Evolutionary conservation across 1,140 invertebrate species (phyloP).

Genomic region (Calephelis nemesis): DNA sequence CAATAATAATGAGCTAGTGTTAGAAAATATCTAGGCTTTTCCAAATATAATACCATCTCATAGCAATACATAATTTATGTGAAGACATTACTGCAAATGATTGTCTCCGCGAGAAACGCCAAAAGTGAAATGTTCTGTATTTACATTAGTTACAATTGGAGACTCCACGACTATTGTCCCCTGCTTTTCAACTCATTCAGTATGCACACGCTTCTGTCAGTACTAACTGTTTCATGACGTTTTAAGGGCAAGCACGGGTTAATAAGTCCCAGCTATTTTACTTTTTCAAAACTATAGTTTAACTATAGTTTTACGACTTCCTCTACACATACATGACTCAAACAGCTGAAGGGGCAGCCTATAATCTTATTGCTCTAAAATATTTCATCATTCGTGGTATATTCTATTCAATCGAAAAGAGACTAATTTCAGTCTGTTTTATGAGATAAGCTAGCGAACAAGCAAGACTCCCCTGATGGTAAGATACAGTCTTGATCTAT

Average conservation of each 20-base stretch:
- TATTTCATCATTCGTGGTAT: too few relatives aligned
- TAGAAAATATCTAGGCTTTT: too few relatives aligned
- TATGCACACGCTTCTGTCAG: slow-evolving; percentile 51
- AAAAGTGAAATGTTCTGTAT: slow-evolving; percentile 41
- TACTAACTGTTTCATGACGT: slow-evolving; percentile 48
- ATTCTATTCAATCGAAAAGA: too few relatives aligned
- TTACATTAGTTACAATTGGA: slow-evolving; percentile 51
- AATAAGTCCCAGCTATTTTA: slow-evolving; percentile 43
- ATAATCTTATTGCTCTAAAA: too few relatives aligned
- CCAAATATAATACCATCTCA: too few relatives aligned
- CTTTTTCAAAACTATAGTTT: slow-evolving; percentile 20
- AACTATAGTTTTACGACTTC: slow-evolving; percentile 18
- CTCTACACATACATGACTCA: not conserved
- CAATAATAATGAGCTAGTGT: too few relatives aligned
- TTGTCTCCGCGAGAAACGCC: not conserved
- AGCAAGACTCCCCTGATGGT: too few relatives aligned
- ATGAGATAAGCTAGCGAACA: too few relatives aligned
- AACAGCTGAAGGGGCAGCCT: too few relatives aligned
- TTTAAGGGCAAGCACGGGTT: slow-evolving; percentile 47
- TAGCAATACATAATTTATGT: too few relatives aligned
- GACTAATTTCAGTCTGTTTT: too few relatives aligned
- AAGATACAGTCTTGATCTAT: too few relatives aligned
- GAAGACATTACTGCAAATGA: not conserved
- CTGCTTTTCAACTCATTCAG: slow-evolving; percentile 61
- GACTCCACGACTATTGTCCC: slow-evolving; percentile 44